A percentile compares a stretch with the other conserved stretches of the same genome.
Conservation (phyloP, 2,888 invertebrate genomes). For the Buathra laborator region DNA sequence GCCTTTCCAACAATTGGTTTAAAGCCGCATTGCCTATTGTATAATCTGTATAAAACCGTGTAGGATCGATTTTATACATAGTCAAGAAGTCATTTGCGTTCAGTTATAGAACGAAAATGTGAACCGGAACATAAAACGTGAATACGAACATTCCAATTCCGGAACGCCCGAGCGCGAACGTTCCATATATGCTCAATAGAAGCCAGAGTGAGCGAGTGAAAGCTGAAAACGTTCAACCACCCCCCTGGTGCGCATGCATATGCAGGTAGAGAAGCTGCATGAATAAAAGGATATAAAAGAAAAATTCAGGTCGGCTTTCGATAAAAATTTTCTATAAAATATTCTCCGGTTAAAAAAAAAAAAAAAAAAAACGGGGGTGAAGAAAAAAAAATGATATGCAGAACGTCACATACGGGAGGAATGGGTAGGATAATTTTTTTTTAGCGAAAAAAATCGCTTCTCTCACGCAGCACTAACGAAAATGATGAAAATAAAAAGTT, state of each 20-base stretch:
- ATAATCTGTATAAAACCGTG: neutral
- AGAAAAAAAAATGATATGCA: neutral
- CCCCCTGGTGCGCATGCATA: constrained; percentile 24
- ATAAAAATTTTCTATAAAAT: constrained; percentile 15
- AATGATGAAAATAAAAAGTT: constrained; percentile 7
- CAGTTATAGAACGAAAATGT: constrained; percentile 2
- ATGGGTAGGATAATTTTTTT: neutral
- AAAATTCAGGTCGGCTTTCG: constrained; percentile 14
- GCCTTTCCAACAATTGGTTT: neutral
- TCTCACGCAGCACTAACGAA: neutral
- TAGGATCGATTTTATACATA: neutral
- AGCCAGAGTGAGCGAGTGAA: constrained; percentile 21
- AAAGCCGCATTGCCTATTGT: neutral
- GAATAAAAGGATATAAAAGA: constrained; percentile 42
- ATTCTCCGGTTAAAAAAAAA: constrained; percentile 3
- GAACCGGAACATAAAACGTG: neutral
- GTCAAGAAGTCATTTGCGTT: neutral
- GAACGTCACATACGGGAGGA: constrained; percentile 1
- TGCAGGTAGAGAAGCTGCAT: constrained; percentile 29
- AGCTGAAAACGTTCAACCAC: constrained; percentile 30
- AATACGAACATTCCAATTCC: constrained; percentile 12
- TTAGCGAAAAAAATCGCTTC: neutral
- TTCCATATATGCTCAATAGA: neutral
- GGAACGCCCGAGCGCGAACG: neutral
- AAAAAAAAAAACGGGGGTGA: neutral